Conservation (phyloP, 2,797 vertebrate species). For the Monodelphis domestica region DNA sequence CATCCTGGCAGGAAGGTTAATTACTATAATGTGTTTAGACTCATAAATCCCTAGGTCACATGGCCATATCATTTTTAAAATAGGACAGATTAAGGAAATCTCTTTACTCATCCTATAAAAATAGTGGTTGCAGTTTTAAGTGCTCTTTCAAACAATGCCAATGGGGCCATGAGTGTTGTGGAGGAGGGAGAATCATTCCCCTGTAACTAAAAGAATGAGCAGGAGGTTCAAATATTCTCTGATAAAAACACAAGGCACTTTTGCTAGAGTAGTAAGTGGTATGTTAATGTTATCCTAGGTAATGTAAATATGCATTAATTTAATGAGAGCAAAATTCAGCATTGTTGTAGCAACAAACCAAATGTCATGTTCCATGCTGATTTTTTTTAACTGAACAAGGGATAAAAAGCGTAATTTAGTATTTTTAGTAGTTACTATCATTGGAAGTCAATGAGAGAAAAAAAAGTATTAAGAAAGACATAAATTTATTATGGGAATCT, state of each 20-base stretch:
- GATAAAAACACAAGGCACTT: conserved; percentile 53
- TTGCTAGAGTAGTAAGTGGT: not conserved
- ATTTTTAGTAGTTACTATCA: conserved; percentile 45
- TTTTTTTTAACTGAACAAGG: not conserved
- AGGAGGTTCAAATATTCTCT: conserved; percentile 57
- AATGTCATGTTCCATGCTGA: not conserved
- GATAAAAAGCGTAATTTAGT: conserved; percentile 22
- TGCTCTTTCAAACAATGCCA: conserved; percentile 58
- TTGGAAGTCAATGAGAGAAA: conserved; percentile 16
- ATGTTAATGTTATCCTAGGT: not conserved
- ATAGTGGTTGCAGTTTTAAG: conserved; percentile 75
- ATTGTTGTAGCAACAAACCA: conserved; percentile 54
- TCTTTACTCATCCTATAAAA: conserved; percentile 86
- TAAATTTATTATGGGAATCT: not conserved
- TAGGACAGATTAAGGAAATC: conserved; percentile 92
- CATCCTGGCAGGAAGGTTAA: conserved; percentile 78
- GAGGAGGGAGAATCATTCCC: conserved; percentile 17
- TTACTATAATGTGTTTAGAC: conserved; percentile 81
- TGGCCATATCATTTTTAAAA: conserved; percentile 85
- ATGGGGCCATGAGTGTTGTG: conserved; percentile 47
- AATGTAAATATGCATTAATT: conserved; percentile 48
- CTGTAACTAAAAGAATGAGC: conserved; percentile 60
- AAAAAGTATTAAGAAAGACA: not conserved
- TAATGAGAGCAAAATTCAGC: conserved; percentile 66
- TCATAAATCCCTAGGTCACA: conserved; percentile 82